Evolutionary conservation across 2,797 vertebrate genomes (phyloP).

Genomic region (Ctenochaetus hawaiiensis): DNA sequence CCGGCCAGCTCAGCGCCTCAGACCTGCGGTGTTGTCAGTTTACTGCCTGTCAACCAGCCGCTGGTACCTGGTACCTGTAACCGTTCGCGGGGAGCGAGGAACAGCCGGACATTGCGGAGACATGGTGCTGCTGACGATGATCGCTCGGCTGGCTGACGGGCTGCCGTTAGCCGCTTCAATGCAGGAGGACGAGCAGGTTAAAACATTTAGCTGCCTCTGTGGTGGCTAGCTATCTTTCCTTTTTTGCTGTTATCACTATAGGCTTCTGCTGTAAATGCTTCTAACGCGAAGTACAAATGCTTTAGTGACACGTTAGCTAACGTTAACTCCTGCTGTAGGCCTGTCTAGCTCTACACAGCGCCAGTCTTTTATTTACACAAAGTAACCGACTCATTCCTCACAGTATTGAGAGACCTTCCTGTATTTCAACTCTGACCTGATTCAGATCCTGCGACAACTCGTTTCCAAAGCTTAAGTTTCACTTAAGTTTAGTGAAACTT

Average conservation of each 20-base stretch:
- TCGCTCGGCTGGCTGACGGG: conserved; percentile 95
- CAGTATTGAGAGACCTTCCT: not conserved
- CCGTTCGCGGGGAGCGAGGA: conserved; percentile 15
- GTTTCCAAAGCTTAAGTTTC: not conserved
- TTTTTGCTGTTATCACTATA: not conserved
- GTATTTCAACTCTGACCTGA: conserved; percentile 15
- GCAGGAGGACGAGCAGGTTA: conserved; percentile 98
- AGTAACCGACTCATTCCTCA: not conserved
- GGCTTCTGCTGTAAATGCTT: not conserved
- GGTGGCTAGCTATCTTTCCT: conserved; percentile 1
- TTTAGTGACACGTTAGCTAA: conserved; percentile 43
- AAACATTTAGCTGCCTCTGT: not conserved
- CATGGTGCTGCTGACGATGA: conserved; percentile 98
- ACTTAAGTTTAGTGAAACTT: not conserved
- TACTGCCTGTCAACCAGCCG: conserved; percentile 55
- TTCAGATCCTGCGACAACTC: not conserved
- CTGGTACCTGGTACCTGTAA: conserved; percentile 18
- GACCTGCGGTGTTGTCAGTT: conserved; percentile 78
- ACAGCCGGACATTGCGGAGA: conserved; percentile 36
- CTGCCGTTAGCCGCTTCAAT: conserved; percentile 96
- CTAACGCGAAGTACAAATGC: not conserved
- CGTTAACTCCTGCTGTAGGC: not conserved
- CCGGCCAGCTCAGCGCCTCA: conserved; percentile 89
- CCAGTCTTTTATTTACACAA: conserved; percentile 9
- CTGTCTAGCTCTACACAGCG: not conserved